Evolutionary conservation across 2,888 invertebrate genomes (phyloP).

Genomic region (Pseudococcus viburni): DNA sequence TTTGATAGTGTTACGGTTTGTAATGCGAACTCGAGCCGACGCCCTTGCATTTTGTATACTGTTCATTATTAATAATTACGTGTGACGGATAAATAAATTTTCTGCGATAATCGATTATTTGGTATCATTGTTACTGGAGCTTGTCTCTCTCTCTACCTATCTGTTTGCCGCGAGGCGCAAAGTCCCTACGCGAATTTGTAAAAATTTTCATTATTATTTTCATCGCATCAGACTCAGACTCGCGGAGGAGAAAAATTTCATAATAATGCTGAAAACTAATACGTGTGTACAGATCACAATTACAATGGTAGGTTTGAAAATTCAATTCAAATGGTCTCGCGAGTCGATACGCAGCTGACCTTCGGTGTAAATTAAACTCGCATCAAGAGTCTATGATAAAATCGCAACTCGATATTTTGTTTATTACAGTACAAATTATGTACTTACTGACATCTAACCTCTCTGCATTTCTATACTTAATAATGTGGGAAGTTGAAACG

Average conservation of each 20-base stretch:
- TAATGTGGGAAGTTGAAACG: slow-evolving; percentile 14
- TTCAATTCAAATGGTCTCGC: background rate
- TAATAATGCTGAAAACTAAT: background rate
- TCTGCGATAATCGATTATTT: slow-evolving; percentile 49
- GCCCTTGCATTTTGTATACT: slow-evolving; percentile 44
- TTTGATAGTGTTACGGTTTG: slow-evolving; percentile 5
- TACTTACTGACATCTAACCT: background rate
- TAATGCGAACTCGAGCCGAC: background rate
- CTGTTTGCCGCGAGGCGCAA: background rate
- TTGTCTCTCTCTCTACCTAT: background rate
- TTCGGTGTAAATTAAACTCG: slow-evolving; percentile 21
- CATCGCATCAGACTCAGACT: background rate
- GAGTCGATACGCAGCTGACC: slow-evolving; percentile 11
- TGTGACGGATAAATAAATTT: slow-evolving; percentile 53
- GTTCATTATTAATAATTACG: slow-evolving; percentile 52
- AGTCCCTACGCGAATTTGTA: background rate
- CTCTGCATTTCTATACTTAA: background rate
- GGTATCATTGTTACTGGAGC: background rate
- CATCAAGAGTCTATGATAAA: background rate
- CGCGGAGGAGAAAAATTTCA: background rate
- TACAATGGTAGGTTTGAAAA: background rate
- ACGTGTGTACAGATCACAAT: background rate
- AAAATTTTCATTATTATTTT: background rate
- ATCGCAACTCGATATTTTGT: background rate
- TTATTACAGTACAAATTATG: background rate